A percentile compares a stretch with the other conserved stretches of the same genome.
phyloP scores from a whole-genome alignment of 2,113 vertebrate genomes.

The Anser brachyrhynchus region DNA sequence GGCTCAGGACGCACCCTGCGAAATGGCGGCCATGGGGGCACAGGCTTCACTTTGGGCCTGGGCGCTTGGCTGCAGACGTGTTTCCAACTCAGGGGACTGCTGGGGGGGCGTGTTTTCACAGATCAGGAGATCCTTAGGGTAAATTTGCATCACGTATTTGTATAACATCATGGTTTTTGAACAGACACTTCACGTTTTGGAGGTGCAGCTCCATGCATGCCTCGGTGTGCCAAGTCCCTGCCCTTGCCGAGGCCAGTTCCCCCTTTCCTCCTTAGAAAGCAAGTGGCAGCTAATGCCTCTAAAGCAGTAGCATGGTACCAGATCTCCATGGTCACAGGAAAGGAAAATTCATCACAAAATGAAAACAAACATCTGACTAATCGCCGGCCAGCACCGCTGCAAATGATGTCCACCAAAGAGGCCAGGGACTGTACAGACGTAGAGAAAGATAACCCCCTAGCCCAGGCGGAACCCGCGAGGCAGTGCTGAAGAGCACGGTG shows the following conservation, averaged over 20 bases:
- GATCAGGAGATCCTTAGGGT: not conserved
- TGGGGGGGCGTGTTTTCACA: not conserved
- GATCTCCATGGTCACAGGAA: not conserved
- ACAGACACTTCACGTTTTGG: not conserved
- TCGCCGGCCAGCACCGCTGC: not conserved
- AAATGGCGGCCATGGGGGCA: not conserved
- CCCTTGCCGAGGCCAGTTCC: not conserved
- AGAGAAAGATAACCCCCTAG: rapidly evolving
- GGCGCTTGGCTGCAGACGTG: too few relatives aligned
- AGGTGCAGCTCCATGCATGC: not conserved
- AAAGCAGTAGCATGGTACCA: not conserved
- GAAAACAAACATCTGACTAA: not conserved
- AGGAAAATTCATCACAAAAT: not conserved
- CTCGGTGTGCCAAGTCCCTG: not conserved
- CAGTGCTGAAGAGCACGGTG: not conserved
- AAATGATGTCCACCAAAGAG: not conserved
- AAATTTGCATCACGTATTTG: not conserved
- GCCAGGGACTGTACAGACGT: not conserved
- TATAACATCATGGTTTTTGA: not conserved
- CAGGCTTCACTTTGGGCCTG: not conserved
- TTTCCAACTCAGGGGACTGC: not conserved
- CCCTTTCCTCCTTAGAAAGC: not conserved
- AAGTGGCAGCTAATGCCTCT: not conserved
- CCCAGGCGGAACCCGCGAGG: not conserved
- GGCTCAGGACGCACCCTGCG: not conserved